Percentiles rank a stretch among this genome's conserved stretches.
These are phyloP conservation scores for Escarpia spicata DNA, from an alignment of 2,888 invertebrate species.

Conservation along the genomic window DNA sequence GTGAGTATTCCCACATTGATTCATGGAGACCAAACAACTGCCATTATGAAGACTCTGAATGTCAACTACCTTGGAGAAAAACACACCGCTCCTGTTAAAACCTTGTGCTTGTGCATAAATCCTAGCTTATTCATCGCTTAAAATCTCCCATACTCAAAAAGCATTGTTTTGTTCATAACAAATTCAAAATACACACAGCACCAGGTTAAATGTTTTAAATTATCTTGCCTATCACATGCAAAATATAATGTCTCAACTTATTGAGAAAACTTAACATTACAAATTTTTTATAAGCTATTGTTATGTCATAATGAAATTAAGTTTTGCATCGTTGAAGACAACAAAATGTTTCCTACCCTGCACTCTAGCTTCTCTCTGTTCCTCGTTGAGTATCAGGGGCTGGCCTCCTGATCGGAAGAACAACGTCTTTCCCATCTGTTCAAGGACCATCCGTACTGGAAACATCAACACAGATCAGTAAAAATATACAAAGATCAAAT, in stretches of 20 bases:
- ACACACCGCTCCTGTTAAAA: not conserved
- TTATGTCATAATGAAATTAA: not conserved
- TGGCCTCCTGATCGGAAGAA: slow-evolving; percentile 66
- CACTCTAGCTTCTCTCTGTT: slow-evolving; percentile 65
- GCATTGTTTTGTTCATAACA: not conserved
- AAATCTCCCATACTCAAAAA: not conserved
- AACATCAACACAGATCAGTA: not conserved
- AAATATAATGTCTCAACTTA: not conserved
- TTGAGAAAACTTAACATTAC: not conserved
- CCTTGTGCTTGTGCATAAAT: not conserved
- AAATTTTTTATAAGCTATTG: not conserved
- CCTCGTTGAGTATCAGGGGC: slow-evolving; percentile 65
- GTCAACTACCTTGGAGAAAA: not conserved
- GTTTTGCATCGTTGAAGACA: not conserved
- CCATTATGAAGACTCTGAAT: not conserved
- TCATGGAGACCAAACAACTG: not conserved
- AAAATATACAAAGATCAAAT: not conserved
- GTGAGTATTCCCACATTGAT: not conserved
- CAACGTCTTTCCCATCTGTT: slow-evolving; percentile 67
- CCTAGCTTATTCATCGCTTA: not conserved
- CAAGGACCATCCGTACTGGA: slow-evolving; percentile 62
- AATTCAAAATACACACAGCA: not conserved
- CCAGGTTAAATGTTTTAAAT: not conserved
- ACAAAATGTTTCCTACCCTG: slow-evolving; percentile 49
- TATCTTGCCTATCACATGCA: not conserved